Percentiles rank a stretch among this genome's conserved stretches.
These are phyloP conservation scores for Melanerpes aurifrons DNA, from an alignment of 2,113 vertebrate genomes.

Conservation along the genomic window DNA sequence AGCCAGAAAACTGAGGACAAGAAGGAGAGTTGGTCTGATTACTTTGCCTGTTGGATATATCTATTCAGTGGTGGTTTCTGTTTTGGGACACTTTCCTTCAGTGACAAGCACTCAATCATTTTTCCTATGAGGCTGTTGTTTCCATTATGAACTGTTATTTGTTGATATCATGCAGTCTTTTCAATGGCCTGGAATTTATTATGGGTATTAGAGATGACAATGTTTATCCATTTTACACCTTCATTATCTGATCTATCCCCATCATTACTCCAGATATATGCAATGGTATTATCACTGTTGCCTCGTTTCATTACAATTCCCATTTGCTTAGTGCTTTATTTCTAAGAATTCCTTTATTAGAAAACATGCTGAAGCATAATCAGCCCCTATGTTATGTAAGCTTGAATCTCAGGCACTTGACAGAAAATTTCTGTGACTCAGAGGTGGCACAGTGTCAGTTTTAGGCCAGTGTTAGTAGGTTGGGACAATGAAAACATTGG, in stretches of 20 bases:
- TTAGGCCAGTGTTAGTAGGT: background rate
- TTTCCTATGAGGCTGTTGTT: background rate
- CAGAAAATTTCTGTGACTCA: background rate
- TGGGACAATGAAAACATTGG: background rate
- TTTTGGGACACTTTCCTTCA: slow-evolving; percentile 21
- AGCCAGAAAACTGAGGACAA: background rate
- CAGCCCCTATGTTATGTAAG: background rate
- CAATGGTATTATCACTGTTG: slow-evolving; percentile 23
- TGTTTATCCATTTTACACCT: slow-evolving; percentile 49
- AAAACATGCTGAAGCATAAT: slow-evolving; percentile 35
- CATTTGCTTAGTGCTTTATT: slow-evolving; percentile 37
- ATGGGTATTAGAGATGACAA: slow-evolving; percentile 22
- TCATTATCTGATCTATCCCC: slow-evolving; percentile 44
- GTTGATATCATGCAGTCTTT: slow-evolving; percentile 35
- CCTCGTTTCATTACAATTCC: slow-evolving; percentile 63
- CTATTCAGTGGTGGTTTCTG: background rate
- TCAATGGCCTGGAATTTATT: slow-evolving; percentile 38
- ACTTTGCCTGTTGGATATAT: slow-evolving; percentile 12
- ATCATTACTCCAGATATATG: slow-evolving; percentile 5
- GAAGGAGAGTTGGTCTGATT: background rate
- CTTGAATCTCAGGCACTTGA: background rate
- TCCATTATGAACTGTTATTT: slow-evolving; percentile 26
- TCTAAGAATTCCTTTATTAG: slow-evolving; percentile 23
- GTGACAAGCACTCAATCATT: background rate
- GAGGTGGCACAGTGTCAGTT: background rate